These are phyloP conservation scores for Ginglymostoma cirratum DNA, from an alignment of 2,113 vertebrate genomes.

Conservation along the genomic window DNA sequence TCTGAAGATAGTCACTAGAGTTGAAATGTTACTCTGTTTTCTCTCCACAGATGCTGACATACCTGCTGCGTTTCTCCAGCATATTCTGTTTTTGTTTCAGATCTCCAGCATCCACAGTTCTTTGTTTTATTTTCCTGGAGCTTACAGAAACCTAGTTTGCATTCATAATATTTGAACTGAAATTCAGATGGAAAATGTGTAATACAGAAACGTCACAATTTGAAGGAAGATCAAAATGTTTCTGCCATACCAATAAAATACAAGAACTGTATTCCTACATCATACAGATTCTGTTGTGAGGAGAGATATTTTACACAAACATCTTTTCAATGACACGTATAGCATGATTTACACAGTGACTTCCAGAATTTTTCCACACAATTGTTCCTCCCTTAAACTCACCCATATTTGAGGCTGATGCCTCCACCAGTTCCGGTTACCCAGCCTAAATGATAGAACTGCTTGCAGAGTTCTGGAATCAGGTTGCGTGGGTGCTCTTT, in stretches of 20 bases:
- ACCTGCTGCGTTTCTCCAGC: too few species aligned
- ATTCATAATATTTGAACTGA: background rate
- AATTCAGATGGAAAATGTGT: background rate
- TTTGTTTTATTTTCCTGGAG: background rate
- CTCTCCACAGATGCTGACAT: too few species aligned
- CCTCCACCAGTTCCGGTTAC: slow-evolving; percentile 92
- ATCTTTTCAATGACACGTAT: background rate
- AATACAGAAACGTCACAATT: background rate
- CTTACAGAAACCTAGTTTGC: background rate
- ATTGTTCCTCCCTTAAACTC: slow-evolving; percentile 43
- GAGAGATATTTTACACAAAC: background rate
- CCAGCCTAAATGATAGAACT: slow-evolving; percentile 91
- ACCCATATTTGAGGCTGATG: slow-evolving; percentile 84
- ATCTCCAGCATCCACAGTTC: too few species aligned
- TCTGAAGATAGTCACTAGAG: too few species aligned
- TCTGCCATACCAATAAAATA: background rate
- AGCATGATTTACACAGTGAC: background rate
- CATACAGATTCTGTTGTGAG: background rate
- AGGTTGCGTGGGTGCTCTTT: slow-evolving; percentile 75
- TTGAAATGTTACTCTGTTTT: too few species aligned
- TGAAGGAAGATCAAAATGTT: background rate
- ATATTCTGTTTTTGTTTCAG: too few species aligned
- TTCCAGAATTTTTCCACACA: background rate
- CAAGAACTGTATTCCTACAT: background rate
- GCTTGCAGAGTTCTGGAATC: slow-evolving; percentile 85